Percentiles rank a stretch among this genome's conserved stretches.
Evolutionary conservation across 2,888 invertebrate species (phyloP).

Genomic region (Himalopsyche japonica): DNA sequence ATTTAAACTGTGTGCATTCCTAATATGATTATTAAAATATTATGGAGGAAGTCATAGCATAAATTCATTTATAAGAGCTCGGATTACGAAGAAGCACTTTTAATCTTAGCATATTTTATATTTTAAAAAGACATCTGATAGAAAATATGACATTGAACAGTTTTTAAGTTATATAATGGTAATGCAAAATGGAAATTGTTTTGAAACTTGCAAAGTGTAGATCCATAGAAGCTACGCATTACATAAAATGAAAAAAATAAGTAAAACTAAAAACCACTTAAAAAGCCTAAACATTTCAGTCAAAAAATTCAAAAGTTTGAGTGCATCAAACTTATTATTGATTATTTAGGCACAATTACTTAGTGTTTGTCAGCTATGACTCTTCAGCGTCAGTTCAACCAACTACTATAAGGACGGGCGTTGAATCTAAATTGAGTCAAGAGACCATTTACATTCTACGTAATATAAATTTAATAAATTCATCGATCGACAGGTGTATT

Average conservation of each 20-base stretch:
- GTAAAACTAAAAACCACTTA: conserved; percentile 16
- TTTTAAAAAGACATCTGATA: neutral
- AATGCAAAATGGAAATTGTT: neutral
- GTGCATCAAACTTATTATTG: conserved; percentile 39
- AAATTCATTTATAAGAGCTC: neutral
- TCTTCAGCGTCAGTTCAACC: conserved; percentile 29
- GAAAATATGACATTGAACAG: neutral
- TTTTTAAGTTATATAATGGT: neutral
- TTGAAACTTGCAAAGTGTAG: neutral
- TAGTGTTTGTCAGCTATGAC: conserved; percentile 29
- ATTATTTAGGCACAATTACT: conserved; percentile 38
- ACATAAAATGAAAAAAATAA: neutral
- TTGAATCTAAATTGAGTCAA: conserved; percentile 22
- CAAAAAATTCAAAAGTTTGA: conserved; percentile 40
- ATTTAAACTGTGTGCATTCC: neutral
- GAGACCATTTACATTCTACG: neutral
- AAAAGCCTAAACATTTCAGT: conserved; percentile 36
- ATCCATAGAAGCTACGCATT: neutral
- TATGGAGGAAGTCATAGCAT: neutral
- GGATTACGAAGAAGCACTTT: neutral
- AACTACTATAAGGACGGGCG: conserved; percentile 33
- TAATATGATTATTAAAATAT: neutral
- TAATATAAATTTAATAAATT: conserved; percentile 7
- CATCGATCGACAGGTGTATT: conserved; percentile 31
- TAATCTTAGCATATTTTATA: neutral